Percentiles rank a stretch among this genome's conserved stretches.
Conservation (phyloP, 2,888 invertebrate species). For the Troides aeacus region DNA sequence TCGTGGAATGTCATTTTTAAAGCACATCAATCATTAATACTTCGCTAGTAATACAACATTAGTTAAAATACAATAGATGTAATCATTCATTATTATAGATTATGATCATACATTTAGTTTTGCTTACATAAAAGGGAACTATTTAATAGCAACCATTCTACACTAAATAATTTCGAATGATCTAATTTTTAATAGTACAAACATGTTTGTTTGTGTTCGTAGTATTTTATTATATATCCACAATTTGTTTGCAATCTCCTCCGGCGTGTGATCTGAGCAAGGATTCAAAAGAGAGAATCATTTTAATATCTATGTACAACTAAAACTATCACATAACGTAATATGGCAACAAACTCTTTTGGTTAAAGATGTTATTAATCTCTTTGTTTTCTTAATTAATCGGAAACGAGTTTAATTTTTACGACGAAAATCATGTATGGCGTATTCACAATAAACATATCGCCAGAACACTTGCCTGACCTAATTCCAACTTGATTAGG, state of each 20-base stretch:
- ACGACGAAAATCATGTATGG: not conserved
- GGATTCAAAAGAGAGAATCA: slow-evolving; percentile 56
- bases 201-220: slow-evolving; percentile 33
- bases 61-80: slow-evolving; percentile 1
- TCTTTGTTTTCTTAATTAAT: slow-evolving; percentile 22
- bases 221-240: slow-evolving; percentile 43
- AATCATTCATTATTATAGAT: slow-evolving; percentile 8
- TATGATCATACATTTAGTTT: slow-evolving; percentile 6
- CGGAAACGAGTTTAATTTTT: not conserved
- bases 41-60: not conserved
- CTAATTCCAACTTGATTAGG: not conserved
- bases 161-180: slow-evolving; percentile 44
- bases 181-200: slow-evolving; percentile 36
- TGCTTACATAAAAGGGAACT: slow-evolving; percentile 20
- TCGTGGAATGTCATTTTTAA: slow-evolving; percentile 59
- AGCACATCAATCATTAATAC: slow-evolving; percentile 43
- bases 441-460: not conserved
- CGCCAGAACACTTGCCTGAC: not conserved
- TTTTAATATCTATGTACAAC: slow-evolving; percentile 46
- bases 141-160: slow-evolving; percentile 34
- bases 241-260: slow-evolving; percentile 47
- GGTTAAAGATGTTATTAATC: slow-evolving; percentile 51
- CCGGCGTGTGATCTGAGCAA: slow-evolving; percentile 71
- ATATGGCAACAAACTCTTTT: slow-evolving; percentile 72
- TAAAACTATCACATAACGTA: slow-evolving; percentile 57